These are phyloP conservation scores for Anguilla japonica DNA, from an alignment of 2,113 vertebrate species.

Conservation along the genomic window DNA sequence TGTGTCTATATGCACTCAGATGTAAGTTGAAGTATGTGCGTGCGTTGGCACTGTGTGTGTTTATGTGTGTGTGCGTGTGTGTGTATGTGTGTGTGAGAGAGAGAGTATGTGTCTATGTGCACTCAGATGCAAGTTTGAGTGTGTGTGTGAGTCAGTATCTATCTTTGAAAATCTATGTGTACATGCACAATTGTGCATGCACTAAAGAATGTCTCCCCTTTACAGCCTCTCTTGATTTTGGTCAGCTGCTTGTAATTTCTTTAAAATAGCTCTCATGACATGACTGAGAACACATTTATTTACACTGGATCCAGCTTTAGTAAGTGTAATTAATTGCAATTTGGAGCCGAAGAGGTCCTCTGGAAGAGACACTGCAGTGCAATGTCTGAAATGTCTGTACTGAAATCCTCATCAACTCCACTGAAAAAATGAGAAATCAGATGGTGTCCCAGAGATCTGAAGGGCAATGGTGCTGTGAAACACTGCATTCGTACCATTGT, in stretches of 20 bases:
- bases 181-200: not conserved
- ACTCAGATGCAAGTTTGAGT: constrained; percentile 13
- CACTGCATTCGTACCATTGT: not conserved
- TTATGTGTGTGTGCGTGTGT: constrained; percentile 26
- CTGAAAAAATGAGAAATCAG: not conserved
- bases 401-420: not conserved
- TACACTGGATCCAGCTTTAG: not conserved
- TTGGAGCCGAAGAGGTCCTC: not conserved
- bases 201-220: not conserved
- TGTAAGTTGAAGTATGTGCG: constrained; percentile 21
- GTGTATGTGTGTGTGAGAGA: constrained; percentile 6
- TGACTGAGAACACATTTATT: constrained; percentile 11
- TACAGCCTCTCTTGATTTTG: not conserved
- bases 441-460: not conserved
- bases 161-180: not conserved
- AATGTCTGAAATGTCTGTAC: not conserved
- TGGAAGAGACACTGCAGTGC: not conserved
- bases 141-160: constrained; percentile 15
- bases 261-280: constrained; percentile 18
- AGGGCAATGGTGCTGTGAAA: not conserved
- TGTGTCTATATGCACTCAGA: constrained; percentile 21
- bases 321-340: constrained; percentile 17
- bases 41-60: not conserved
- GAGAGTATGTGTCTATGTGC: constrained; percentile 33
- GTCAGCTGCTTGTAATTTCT: constrained; percentile 17